Percentiles rank a stretch among this genome's conserved stretches.
Evolutionary conservation across 2,113 vertebrate genomes (phyloP).

Genomic region (Rhinichthys klamathensis): DNA sequence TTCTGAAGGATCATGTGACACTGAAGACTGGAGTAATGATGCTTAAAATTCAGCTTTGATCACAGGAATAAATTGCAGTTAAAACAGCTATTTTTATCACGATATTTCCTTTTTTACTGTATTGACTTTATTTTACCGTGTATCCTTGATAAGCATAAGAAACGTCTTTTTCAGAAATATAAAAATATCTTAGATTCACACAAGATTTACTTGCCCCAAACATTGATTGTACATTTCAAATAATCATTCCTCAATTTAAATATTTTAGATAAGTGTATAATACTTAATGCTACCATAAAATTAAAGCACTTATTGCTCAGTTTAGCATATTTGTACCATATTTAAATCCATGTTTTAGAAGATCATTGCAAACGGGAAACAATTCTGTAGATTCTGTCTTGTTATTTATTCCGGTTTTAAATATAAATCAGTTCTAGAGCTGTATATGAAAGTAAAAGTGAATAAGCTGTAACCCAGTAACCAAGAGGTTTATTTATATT

Average conservation of each 20-base stretch:
- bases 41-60: not conserved
- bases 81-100: not conserved
- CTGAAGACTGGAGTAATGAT: not conserved
- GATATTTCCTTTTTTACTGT: not conserved
- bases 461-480: not conserved
- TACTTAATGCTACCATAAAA: too few species aligned
- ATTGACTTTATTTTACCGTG: not conserved
- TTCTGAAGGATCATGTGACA: not conserved
- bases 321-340: not conserved
- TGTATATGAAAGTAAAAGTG: not conserved
- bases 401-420: not conserved
- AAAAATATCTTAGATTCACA: too few species aligned
- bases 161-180: too few species aligned
- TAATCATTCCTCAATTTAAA: too few species aligned
- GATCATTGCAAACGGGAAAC: not conserved
- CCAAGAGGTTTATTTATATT: slow-evolving; percentile 2
- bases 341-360: not conserved
- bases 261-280: not conserved
- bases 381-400: not conserved
- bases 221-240: too few species aligned
- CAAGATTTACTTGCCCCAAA: too few species aligned
- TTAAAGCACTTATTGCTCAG: not conserved
- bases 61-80: not conserved
- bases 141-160: too few species aligned
- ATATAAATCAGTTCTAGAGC: not conserved